phyloP scores from a whole-genome alignment of 2,888 invertebrate genomes.

The Corythucha ciliata region DNA sequence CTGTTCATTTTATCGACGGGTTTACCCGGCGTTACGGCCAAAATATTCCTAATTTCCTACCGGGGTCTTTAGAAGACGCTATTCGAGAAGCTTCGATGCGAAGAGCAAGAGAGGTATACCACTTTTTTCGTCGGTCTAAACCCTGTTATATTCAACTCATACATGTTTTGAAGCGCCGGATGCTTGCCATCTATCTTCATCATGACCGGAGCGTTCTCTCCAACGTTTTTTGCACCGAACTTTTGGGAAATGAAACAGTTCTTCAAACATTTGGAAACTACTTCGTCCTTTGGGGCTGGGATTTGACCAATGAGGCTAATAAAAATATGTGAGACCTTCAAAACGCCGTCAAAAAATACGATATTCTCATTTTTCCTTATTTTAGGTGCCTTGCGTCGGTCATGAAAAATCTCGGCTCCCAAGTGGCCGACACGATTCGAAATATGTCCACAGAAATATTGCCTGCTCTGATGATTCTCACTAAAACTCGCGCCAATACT shows the following conservation, averaged over 20 bases:
- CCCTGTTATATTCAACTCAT: too few relatives aligned
- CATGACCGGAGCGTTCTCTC: slow-evolving; percentile 90
- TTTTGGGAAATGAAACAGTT: slow-evolving; percentile 83
- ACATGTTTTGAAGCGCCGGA: too few relatives aligned
- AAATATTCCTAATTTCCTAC: slow-evolving; percentile 81
- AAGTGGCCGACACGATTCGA: slow-evolving; percentile 41
- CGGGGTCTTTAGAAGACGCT: slow-evolving; percentile 83
- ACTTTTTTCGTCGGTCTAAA: too few relatives aligned
- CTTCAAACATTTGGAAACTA: slow-evolving; percentile 80
- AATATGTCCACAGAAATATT: slow-evolving; percentile 77
- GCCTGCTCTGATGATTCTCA: slow-evolving; percentile 81
- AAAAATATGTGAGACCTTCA: slow-evolving; percentile 71
- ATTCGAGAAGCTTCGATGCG: slow-evolving; percentile 80
- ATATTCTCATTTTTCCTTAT: neutral
- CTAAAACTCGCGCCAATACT: slow-evolving; percentile 75
- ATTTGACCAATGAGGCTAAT: slow-evolving; percentile 81
- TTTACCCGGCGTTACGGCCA: slow-evolving; percentile 80
- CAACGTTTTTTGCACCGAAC: slow-evolving; percentile 94
- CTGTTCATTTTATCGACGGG: slow-evolving; percentile 75
- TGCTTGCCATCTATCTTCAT: slow-evolving; percentile 90
- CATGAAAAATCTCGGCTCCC: slow-evolving; percentile 16
- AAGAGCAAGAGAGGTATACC: slow-evolving; percentile 88
- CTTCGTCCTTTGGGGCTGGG: slow-evolving; percentile 96
- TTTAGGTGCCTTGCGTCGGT: slow-evolving; percentile 54
- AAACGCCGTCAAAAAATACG: slow-evolving; percentile 36